Base-by-base conservation (phyloP, 2,797 vertebrate species). In the Sebastes matsubarae region DNA sequence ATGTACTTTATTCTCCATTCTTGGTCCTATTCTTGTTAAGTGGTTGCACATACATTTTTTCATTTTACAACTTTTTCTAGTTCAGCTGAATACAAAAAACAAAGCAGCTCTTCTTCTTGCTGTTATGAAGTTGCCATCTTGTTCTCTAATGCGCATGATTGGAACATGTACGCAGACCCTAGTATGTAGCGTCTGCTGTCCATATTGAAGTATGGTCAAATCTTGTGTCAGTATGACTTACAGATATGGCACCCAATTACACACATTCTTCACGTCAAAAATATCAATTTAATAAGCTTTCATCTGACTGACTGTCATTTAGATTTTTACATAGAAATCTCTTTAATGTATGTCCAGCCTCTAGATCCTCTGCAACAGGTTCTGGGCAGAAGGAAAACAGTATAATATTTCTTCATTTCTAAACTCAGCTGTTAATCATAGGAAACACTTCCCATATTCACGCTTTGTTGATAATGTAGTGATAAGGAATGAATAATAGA, bases 381-480 rank as follows among this genome's bases (percentile, higher is more conserved):
- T 81, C 78, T 59, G 29, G 54, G 8, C 13, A 27, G 32, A 78
- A 65, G 50, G 73, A 77, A 77, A 82, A 73, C 20, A 5, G 20
- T 34, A 61, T 14, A 30, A 69, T 84, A 68, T 87, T 85, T 91
- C 36, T 77, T 81, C 1, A 75, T 67, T 72, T 87, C 25, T 75
- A 71, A 86, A 76, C 72, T 83, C 58, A 81, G 68, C 66, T 77
- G 46, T 89, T 91, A 86, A 89, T 86, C 77, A 90, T 77, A 72
- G 42, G 20, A 82, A 85, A 72, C 68, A 85, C 81, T 89, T 86
- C 72, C 68, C 32, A 29, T 60, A 24, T 65, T 80, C 68, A 86
- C 7, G 50, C 74, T 86, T 86, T 83, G 83, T 85, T 89, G 82
- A 81, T 88, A 88, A 87, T 85, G 69, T 83, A 61, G 58, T 73